phyloP scores from a whole-genome alignment of 2,888 invertebrate genomes.

The Trisateles emortualis region DNA sequence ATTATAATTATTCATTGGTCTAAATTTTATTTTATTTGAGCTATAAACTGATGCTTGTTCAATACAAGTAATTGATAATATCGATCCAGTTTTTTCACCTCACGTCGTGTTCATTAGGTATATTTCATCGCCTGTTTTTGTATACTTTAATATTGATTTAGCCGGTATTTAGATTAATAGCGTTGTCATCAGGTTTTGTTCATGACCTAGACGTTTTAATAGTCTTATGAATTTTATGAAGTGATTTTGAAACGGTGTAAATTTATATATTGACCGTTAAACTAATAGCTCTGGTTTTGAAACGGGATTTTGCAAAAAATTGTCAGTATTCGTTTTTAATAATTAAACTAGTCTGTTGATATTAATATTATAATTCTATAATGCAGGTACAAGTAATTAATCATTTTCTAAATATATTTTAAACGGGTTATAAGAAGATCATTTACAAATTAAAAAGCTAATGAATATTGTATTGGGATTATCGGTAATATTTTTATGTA shows the following conservation, averaged over 20 bases:
- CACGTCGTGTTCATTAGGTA: neutral
- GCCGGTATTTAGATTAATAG: neutral
- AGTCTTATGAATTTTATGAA: neutral
- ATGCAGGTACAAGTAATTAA: too few relatives aligned
- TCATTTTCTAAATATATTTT: too few relatives aligned
- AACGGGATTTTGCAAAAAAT: conserved; percentile 2
- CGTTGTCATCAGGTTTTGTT: neutral
- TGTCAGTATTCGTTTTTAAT: neutral
- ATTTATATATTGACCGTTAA: neutral
- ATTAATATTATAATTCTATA: neutral
- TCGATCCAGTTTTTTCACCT: neutral
- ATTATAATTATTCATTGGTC: too few relatives aligned
- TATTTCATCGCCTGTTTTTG: neutral
- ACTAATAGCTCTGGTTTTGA: neutral
- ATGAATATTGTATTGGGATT: neutral
- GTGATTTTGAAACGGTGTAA: neutral
- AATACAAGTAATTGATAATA: too few relatives aligned
- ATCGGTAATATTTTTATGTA: neutral
- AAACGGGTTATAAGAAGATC: too few relatives aligned
- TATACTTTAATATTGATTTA: too few relatives aligned
- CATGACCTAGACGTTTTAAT: conserved; percentile 1
- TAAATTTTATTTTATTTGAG: too few relatives aligned
- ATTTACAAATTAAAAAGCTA: neutral
- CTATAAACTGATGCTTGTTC: too few relatives aligned
- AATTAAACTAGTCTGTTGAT: neutral